Conservation (phyloP, 2,888 invertebrate genomes). For the Netelia fuscicornis region DNA sequence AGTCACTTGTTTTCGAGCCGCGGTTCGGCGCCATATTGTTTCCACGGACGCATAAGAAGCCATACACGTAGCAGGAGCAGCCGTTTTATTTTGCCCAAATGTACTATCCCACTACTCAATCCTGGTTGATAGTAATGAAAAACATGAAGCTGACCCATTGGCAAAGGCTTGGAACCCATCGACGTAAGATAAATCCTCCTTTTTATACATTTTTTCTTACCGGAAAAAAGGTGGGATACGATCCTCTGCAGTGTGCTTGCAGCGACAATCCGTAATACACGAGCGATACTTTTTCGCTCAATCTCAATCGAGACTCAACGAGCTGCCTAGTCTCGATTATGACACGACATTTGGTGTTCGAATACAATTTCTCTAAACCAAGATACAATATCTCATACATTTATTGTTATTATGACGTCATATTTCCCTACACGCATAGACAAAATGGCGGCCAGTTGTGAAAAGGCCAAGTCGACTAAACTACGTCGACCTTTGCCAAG, state of each 20-base stretch:
- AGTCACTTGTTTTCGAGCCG: neutral
- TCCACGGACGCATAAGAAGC: neutral
- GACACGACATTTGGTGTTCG: no score
- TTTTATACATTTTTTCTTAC: neutral
- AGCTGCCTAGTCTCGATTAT: no score
- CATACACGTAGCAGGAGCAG: neutral
- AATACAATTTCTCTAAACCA: no score
- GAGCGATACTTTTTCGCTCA: no score
- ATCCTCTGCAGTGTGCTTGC: neutral
- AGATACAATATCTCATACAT: no score
- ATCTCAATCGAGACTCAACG: no score
- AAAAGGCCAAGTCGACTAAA: no score
- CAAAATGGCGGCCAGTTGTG: no score
- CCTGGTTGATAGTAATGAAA: neutral
- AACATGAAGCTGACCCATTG: neutral
- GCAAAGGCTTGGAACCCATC: neutral
- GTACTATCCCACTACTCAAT: neutral
- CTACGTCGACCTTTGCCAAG: no score
- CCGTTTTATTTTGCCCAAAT: neutral
- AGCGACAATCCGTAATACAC: no score
- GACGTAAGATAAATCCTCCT: slow-evolving; percentile 15
- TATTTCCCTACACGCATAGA: no score
- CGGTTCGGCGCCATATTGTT: neutral
- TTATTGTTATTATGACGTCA: no score
- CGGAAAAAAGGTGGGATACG: neutral